Base-by-base conservation (phyloP, 30 jellyfish, hydroid and myxozoan species). In the Cassiopea xamachana region DNA sequence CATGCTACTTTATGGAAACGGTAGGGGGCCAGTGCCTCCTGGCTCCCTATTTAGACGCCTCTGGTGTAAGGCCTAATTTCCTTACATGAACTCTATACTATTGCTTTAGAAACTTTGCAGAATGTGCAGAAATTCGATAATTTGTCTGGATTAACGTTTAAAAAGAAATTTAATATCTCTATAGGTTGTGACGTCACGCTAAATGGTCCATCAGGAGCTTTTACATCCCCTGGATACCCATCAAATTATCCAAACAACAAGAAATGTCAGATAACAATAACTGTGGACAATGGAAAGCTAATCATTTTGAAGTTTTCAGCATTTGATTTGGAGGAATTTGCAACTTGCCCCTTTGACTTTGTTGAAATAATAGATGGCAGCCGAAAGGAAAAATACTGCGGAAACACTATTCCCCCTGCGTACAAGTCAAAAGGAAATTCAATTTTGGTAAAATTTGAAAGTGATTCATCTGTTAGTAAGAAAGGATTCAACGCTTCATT, bases 151-250 rank as follows among this genome's bases (percentile, higher is more conserved):
- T 3, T 55, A 55, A 64, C 74, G 39, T 5, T 9, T 2, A 64
- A 64, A 17, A 2, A 14, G 8, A 9, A 5, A 14, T 71, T 19
- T 7, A 8, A 14, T 71, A 19, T 15, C 5, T 18, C 47, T 75
- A 14, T 8, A 78, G 87, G 76, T 48, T 78, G 87, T 19, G 45
- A 51, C 51, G 39, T 5, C 6, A 18, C 69, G 19, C 87, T 78
- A 10, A 47, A 58, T 1, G 75, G 87, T 1, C 1, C 73, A 48
- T 7, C 87, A 45, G 87, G 87, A 8, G 51, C 87, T 19, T 78
- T 78, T 13, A 78, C 87, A 50, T 78, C 87, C 13, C 87, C 87
- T 7, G 75, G 75, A 19, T 78, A 78, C 16, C 87, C 87, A 19
- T 48, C 87, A 49, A 50, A 78, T 78, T 78, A 78, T 60, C 87